These are phyloP conservation scores for Troilus luridus DNA, from an alignment of 2,888 invertebrate genomes.

Conservation along the genomic window DNA sequence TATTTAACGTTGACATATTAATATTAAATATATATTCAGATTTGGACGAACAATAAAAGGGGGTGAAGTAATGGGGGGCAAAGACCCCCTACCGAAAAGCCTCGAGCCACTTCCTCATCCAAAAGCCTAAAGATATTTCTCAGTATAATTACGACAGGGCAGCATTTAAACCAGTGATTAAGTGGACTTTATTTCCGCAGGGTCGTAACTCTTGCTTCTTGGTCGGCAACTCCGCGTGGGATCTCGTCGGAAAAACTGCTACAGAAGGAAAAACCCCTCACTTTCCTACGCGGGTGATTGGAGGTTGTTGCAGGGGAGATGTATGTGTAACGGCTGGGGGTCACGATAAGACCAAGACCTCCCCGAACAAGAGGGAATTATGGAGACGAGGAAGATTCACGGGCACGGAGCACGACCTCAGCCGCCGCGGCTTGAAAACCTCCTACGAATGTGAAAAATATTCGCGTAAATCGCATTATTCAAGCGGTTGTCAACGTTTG, in stretches of 20 bases:
- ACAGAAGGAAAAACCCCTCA: constrained; percentile 26
- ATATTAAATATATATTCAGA: background rate
- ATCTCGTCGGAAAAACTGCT: constrained; percentile 24
- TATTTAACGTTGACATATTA: background rate
- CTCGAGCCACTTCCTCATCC: constrained; percentile 39
- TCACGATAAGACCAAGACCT: constrained; percentile 16
- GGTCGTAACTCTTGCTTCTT: constrained; percentile 45
- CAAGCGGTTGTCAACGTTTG: background rate
- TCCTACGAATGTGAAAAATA: background rate
- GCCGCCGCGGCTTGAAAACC: background rate
- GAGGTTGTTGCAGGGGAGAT: constrained; percentile 11
- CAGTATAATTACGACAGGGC: constrained; percentile 56
- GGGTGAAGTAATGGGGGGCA: background rate
- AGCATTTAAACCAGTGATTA: constrained; percentile 52
- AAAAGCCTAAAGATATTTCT: constrained; percentile 53
- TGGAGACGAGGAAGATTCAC: constrained; percentile 21
- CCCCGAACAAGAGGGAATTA: constrained; percentile 36
- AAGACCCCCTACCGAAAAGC: background rate
- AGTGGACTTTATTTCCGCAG: constrained; percentile 55
- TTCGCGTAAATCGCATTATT: constrained; percentile 30
- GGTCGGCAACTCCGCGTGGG: constrained; percentile 19
- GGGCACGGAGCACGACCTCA: background rate
- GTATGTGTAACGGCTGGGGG: constrained; percentile 23
- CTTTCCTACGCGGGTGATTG: constrained; percentile 11
- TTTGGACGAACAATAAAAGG: background rate